phyloP scores from a whole-genome alignment of 1,140 invertebrate genomes.

The Drosophila micromelanica region DNA sequence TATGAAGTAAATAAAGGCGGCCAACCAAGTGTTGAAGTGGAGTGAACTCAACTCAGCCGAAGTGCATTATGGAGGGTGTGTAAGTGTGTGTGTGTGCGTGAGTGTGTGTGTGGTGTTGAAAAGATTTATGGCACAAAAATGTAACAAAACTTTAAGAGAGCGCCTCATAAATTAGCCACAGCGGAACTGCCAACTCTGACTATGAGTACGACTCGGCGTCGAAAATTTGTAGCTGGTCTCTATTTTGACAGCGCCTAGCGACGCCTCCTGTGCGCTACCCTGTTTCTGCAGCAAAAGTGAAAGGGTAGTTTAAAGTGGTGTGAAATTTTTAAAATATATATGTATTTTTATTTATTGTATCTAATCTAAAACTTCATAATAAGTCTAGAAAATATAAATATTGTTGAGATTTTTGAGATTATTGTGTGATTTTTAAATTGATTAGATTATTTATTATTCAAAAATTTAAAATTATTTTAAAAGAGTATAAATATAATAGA shows the following conservation, averaged over 20 bases:
- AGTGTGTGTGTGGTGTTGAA: conserved; percentile 57
- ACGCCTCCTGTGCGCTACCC: conserved; percentile 42
- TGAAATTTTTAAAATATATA: not conserved
- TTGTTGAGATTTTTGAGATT: too few relatives aligned
- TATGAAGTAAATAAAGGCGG: conserved; percentile 75
- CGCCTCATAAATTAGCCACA: conserved; percentile 68
- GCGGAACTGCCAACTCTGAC: conserved; percentile 28
- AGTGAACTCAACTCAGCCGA: conserved; percentile 51
- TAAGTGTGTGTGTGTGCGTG: conserved; percentile 41
- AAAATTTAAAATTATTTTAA: too few relatives aligned
- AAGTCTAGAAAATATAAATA: too few relatives aligned
- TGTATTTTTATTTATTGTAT: too few relatives aligned
- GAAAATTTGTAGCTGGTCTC: conserved; percentile 39
- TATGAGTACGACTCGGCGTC: not conserved
- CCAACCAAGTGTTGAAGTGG: conserved; percentile 60
- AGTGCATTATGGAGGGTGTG: conserved; percentile 33
- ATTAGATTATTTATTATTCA: too few relatives aligned
- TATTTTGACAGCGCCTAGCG: conserved; percentile 63
- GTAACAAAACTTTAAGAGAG: conserved; percentile 71
- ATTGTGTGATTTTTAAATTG: too few relatives aligned
- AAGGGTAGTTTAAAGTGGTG: conserved; percentile 21
- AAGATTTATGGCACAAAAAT: conserved; percentile 74
- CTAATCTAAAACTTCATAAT: too few relatives aligned
- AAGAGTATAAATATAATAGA: too few relatives aligned
- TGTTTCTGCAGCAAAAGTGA: conserved; percentile 23